Evolutionary conservation across 2,888 invertebrate species (phyloP), one percentile per base, ranked within the genome.

Genomic region (Apocheima hispidaria): DNA sequence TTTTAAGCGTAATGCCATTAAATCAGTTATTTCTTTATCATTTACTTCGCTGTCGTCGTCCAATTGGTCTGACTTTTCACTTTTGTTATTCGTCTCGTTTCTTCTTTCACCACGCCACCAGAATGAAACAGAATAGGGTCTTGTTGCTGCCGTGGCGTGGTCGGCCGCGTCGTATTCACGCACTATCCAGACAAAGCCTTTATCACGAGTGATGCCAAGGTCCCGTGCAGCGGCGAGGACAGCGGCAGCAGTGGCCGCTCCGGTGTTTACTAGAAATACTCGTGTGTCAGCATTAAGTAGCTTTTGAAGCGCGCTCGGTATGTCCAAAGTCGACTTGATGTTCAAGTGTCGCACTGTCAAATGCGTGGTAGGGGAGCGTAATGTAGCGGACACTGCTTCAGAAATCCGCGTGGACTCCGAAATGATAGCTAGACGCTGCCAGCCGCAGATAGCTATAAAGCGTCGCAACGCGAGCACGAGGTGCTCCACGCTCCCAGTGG

Each of bases 381-480:
- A 14, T 14, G 43, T 14, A 14, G 14, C 7, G 7, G 9, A 14
- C 26, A 43, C n/a, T 26, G 43, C 40, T 4, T 21, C 20, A 26
- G 9, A n/a, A 4, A 43, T 2, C n/a, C 14, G 23, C 9, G 26
- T 16, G 1, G 21, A n/a, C 4, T 43, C 26, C 2, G 23, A 23
- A 2, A 43, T 26, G 26, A 43, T 26, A 14, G 26, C 43, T n/a
- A 43, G 26, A 6, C 43, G n/a, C n/a, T n/a, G n/a, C n/a, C n/a
- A n/a, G n/a, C n/a, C n/a, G n/a, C n/a, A n/a, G n/a, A n/a, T n/a
- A 26, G 69, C 33, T 69, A 41, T 2, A 23, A 51, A 2, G 30
- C 23, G 26, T 38, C 10, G 18, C 18, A 21, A 52, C 40, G 30
- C 33, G 14, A 16, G 21, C 56, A 48, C 60, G 68, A 33, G 5